phyloP scores from a whole-genome alignment of 2,888 invertebrate genomes.

The Melanargia galathea region DNA sequence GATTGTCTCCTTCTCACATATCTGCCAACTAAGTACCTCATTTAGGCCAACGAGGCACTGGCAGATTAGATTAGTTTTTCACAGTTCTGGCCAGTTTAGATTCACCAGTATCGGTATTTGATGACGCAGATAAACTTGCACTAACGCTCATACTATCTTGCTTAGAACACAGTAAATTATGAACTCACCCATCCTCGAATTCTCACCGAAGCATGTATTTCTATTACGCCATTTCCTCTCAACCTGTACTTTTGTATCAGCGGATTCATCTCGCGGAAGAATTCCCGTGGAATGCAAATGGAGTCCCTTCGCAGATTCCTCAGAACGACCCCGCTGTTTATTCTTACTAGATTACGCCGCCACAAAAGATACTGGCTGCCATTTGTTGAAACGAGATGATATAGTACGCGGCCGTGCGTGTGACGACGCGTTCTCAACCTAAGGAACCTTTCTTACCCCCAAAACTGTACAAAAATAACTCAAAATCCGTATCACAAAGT shows the following conservation, averaged over 20 bases:
- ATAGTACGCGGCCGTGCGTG: conserved; percentile 75
- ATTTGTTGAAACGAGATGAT: conserved; percentile 79
- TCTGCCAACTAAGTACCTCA: no score
- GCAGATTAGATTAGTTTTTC: no score
- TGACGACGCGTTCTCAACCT: conserved; percentile 59
- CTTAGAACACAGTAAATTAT: no score
- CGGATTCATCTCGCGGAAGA: conserved; percentile 40
- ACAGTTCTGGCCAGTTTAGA: no score
- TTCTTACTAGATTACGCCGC: conserved; percentile 74
- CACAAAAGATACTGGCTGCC: conserved; percentile 64
- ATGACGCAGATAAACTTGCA: no score
- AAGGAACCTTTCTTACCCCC: conserved; percentile 47
- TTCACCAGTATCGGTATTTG: no score
- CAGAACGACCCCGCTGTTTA: conserved; percentile 63
- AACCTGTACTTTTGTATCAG: conserved; percentile 21
- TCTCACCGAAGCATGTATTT: conserved; percentile 25
- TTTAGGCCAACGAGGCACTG: no score
- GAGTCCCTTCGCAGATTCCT: conserved; percentile 49
- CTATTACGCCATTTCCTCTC: conserved; percentile 24
- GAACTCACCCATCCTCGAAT: no score
- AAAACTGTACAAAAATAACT: conserved; percentile 26
- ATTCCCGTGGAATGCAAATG: conserved; percentile 52
- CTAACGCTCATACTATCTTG: no score
- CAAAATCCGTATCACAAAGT: conserved; percentile 36
- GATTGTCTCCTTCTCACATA: no score